Evolutionary conservation across 2,888 invertebrate genomes (phyloP), one percentile per base, ranked within the genome.

Genomic region (Xiphydria camelus): DNA sequence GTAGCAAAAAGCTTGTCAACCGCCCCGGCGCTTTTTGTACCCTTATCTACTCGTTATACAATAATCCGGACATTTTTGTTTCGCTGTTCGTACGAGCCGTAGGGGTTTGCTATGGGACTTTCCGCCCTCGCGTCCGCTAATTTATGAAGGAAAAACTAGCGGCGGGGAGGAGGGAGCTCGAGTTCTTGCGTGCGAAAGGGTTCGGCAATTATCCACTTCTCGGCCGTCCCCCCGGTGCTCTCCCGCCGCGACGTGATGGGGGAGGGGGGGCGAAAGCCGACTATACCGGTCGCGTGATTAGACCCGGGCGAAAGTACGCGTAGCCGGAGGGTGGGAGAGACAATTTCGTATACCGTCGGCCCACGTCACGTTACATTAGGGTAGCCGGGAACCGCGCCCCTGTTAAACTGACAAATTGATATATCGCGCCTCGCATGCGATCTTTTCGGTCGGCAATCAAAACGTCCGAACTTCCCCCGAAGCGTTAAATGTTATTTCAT

Each of bases 341-440:
- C 29, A 29, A 29, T 29, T 29, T 14, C 29, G 29, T 29, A 29
- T 14, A 29, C 29, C 29, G 15, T 29, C 6, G 10, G 5, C 15
- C 12, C 10, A 29, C 14, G 29, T 29, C 29, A 5, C 14, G 29
- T 29, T 29, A 29, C 29, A 29, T 29, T 29, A 29, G 29, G 29
- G 29, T 29, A 15, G 15, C 29, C 37, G 14, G 26, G 42, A 4
- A n/a, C n/a, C 15, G 20, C 42, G 17, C 26, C 19, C 42, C 42
- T 26, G 12, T 36, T 34, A 42, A 26, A 36, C 36, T 37, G 36
- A 36, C 36, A 42, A 42, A 42, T 37, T 42, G 42, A 42, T 42
- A 42, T 23, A 42, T 42, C 33, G 35, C 35, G 33, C 19, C 9
- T 10, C 22, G 12, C 42, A 42, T 36, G 42, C 42, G 29, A 42